phyloP scores from a whole-genome alignment of 35 echinoderm and acorn worm species.

The Eucidaris tribuloides region DNA sequence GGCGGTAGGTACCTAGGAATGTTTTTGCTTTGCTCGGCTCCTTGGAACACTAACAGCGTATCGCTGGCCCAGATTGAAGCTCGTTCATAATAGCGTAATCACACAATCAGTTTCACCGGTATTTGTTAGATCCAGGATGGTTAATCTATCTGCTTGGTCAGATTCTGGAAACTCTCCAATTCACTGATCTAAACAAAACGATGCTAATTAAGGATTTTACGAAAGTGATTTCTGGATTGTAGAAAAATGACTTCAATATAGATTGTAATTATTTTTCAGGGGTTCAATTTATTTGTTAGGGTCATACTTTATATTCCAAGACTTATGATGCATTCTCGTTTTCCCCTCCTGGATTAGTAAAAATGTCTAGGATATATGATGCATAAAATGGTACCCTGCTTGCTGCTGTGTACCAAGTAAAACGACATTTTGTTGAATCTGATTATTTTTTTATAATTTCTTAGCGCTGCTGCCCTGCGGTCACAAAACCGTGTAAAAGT shows the following conservation, averaged over 20 bases:
- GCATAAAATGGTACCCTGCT: too few species aligned
- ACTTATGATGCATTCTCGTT: neutral
- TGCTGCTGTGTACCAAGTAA: too few species aligned
- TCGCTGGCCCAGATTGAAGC: neutral
- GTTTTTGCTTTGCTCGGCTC: neutral
- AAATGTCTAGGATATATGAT: too few species aligned
- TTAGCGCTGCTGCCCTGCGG: too few species aligned
- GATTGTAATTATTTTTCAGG: neutral
- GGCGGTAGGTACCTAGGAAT: neutral
- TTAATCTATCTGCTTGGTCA: conserved; percentile 26
- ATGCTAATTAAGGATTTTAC: neutral
- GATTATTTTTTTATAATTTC: too few species aligned
- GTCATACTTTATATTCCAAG: neutral
- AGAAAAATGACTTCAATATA: neutral
- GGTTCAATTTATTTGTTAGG: neutral
- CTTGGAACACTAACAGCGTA: neutral
- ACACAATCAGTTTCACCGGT: conserved; percentile 42
- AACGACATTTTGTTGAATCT: neutral
- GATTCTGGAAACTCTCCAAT: conserved; percentile 42
- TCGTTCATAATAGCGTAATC: neutral
- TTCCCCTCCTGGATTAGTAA: neutral
- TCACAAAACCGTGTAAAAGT: too few species aligned
- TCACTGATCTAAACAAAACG: conserved; percentile 46
- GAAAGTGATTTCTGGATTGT: neutral
- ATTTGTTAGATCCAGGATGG: conserved; percentile 36